A percentile compares a stretch with the other conserved stretches of the same genome.
Evolutionary conservation across 1,140 invertebrate genomes (phyloP).

Genomic region (Lordiphosa mommai): DNA sequence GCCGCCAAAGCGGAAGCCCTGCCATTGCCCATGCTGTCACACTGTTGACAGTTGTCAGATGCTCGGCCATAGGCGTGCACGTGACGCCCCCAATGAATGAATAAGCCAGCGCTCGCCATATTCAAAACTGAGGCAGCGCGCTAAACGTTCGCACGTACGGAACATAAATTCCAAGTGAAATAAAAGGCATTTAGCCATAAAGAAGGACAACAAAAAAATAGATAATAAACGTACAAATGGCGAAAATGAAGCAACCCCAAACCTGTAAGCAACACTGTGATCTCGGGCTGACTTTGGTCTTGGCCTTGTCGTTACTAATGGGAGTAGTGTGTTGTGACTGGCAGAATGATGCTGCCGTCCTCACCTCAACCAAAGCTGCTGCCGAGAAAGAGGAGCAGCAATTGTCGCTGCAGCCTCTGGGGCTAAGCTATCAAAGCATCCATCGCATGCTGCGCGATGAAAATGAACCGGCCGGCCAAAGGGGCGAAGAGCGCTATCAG

Average conservation of each 20-base stretch:
- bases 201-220: slow-evolving; percentile 1
- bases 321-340: slow-evolving; percentile 11
- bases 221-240: neutral
- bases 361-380: slow-evolving; percentile 20
- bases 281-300: slow-evolving; percentile 25
- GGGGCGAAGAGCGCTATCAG: slow-evolving; percentile 59
- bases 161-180: slow-evolving; percentile 74
- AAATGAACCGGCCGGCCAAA: slow-evolving; percentile 53
- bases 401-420: slow-evolving; percentile 33
- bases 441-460: slow-evolving; percentile 71
- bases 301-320: slow-evolving; percentile 20
- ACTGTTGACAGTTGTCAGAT: slow-evolving; percentile 73
- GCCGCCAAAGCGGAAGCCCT: slow-evolving; percentile 33
- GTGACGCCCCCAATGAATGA: slow-evolving; percentile 56
- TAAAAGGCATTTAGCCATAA: slow-evolving; percentile 32
- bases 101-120: slow-evolving; percentile 47
- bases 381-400: slow-evolving; percentile 35
- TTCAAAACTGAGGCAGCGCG: slow-evolving; percentile 56
- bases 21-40: slow-evolving; percentile 39
- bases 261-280: slow-evolving; percentile 41
- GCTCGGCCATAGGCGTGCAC: slow-evolving; percentile 45
- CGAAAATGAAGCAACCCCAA: slow-evolving; percentile 40
- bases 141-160: slow-evolving; percentile 68
- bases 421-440: slow-evolving; percentile 54
- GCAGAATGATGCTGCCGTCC: slow-evolving; percentile 3